Evolutionary conservation across 2,113 vertebrate genomes (phyloP).

Genomic region (Malurus elegans): DNA sequence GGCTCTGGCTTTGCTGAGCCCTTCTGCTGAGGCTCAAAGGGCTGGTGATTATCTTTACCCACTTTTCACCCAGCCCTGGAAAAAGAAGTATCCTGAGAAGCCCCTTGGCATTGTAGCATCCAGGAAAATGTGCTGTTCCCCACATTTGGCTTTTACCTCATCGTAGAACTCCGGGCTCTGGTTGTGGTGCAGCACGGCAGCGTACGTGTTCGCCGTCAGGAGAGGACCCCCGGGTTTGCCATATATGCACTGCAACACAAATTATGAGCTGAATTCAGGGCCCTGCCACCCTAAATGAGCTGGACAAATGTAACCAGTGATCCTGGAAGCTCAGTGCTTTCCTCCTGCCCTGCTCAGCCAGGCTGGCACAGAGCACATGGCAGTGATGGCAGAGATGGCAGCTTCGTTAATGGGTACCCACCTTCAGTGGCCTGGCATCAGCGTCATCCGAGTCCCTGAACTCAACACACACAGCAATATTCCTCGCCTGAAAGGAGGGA

Average conservation of each 20-base stretch:
- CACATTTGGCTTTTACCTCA: constrained; percentile 80
- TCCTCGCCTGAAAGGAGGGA: constrained; percentile 82
- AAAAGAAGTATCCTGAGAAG: neutral
- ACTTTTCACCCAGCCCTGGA: neutral
- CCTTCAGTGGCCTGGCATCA: constrained; percentile 81
- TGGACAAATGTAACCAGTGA: neutral
- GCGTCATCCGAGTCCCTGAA: constrained; percentile 93
- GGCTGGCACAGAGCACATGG: neutral
- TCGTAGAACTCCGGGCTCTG: constrained; percentile 96
- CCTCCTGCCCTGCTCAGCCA: neutral
- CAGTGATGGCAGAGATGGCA: neutral
- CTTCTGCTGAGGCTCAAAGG: neutral
- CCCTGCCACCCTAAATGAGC: neutral
- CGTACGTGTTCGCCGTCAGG: constrained; percentile 79
- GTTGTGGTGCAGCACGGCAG: constrained; percentile 92
- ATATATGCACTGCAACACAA: constrained; percentile 87
- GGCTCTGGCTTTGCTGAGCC: neutral
- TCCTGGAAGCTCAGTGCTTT: neutral
- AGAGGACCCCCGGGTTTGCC: constrained; percentile 87
- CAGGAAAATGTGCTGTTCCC: neutral
- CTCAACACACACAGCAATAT: constrained; percentile 91
- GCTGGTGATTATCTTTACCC: neutral
- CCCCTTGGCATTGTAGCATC: neutral
- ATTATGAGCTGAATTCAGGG: neutral
- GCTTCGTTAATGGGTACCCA: constrained; percentile 19